Percentiles rank a stretch among this genome's conserved stretches.
These are phyloP conservation scores for Drosophila suboccidentalis DNA, from an alignment of 2,888 invertebrate species.

Conservation along the genomic window DNA sequence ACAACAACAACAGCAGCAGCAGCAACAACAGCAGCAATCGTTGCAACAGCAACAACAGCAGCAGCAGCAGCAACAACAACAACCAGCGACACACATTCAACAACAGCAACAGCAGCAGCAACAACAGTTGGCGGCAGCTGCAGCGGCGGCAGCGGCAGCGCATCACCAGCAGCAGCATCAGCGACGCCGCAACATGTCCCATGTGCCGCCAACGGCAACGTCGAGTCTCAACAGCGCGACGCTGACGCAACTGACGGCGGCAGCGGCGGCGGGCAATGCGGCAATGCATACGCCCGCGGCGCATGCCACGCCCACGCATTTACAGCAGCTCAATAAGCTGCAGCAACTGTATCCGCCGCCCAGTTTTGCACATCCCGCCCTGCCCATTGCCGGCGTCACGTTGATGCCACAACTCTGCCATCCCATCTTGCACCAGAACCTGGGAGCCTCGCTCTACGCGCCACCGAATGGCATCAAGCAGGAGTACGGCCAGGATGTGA, in stretches of 20 bases:
- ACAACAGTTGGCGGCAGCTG: conserved; percentile 46
- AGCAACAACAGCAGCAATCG: conserved; percentile 41
- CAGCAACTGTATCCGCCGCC: conserved; percentile 82
- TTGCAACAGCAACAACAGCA: conserved; percentile 41
- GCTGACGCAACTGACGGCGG: conserved; percentile 62
- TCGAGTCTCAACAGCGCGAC: conserved; percentile 60
- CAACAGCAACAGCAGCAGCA: conserved; percentile 52
- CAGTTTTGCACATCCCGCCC: conserved; percentile 81
- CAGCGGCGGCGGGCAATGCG: conserved; percentile 50
- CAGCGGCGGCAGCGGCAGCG: conserved; percentile 44
- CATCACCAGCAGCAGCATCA: conserved; percentile 57
- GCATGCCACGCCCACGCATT: conserved; percentile 70
- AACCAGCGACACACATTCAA: conserved; percentile 61
- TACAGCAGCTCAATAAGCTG: conserved; percentile 80
- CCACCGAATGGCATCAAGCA: conserved; percentile 83
- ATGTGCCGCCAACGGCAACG: conserved; percentile 57
- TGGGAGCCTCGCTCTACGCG: conserved; percentile 78
- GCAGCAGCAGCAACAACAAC: conserved; percentile 59
- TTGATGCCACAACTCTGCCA: conserved; percentile 84
- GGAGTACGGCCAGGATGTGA: conserved; percentile 76
- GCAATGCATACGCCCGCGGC: conserved; percentile 55
- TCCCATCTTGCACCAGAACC: conserved; percentile 82
- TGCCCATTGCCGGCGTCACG: conserved; percentile 82
- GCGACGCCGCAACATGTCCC: conserved; percentile 59
- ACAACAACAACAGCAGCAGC: conserved; percentile 55